Percentiles rank a stretch among this genome's conserved stretches.
Conservation (phyloP, 2,888 invertebrate genomes). For the Amphimallon solstitiale region DNA sequence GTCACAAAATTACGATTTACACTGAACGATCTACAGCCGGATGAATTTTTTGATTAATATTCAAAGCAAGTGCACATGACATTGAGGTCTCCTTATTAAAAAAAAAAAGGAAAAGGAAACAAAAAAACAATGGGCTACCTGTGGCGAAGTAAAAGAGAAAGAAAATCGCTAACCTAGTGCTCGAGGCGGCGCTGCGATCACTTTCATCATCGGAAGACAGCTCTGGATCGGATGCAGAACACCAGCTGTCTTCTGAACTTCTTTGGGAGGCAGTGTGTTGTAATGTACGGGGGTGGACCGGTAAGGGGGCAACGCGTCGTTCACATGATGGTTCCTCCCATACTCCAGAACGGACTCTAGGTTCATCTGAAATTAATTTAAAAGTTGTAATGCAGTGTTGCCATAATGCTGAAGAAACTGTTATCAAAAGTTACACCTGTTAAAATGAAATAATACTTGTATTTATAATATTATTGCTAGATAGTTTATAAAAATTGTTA, state of each 20-base stretch:
- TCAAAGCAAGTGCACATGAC: slow-evolving; percentile 23
- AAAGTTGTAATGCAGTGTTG: slow-evolving; percentile 1
- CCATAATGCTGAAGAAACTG: too few species aligned
- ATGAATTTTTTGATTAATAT: slow-evolving; percentile 32
- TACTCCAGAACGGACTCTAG: slow-evolving; percentile 78
- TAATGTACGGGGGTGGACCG: slow-evolving; percentile 65
- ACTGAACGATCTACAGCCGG: slow-evolving; percentile 3
- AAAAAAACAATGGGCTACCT: background rate
- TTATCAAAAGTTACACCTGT: too few species aligned
- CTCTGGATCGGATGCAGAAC: slow-evolving; percentile 72
- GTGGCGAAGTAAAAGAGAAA: too few species aligned
- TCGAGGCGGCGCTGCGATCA: slow-evolving; percentile 64
- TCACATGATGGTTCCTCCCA: slow-evolving; percentile 77
- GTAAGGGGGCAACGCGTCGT: slow-evolving; percentile 64
- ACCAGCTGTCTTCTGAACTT: slow-evolving; percentile 74
- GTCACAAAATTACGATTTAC: slow-evolving; percentile 1
- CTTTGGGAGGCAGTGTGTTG: slow-evolving; percentile 60
- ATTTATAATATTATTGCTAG: too few species aligned
- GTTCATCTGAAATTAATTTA: slow-evolving; percentile 72
- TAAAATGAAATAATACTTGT: too few species aligned
- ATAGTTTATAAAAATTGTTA: too few species aligned
- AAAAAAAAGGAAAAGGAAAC: slow-evolving; percentile 7
- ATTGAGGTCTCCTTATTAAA: slow-evolving; percentile 29
- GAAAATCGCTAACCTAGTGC: slow-evolving; percentile 63
- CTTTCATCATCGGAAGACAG: slow-evolving; percentile 74